Evolutionary conservation across 2,797 vertebrate species (phyloP), one percentile per base, ranked within the genome.

Genomic region (Tamandua tetradactyla): DNA sequence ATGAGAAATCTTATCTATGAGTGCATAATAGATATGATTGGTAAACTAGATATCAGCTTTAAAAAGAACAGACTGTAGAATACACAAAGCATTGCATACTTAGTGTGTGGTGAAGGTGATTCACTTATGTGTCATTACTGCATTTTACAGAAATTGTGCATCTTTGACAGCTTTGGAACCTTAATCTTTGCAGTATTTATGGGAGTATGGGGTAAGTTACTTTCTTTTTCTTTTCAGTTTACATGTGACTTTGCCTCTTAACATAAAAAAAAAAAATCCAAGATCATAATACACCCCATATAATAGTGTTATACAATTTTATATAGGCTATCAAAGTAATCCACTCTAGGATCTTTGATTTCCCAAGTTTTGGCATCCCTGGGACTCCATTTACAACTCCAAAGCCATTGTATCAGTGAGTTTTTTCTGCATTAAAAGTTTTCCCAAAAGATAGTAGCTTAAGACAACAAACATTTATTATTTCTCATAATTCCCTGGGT

Each of bases 121-220:
- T 90, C 40, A 89, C 78, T 72, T 85, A 15, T 22, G 25, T 83
- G 37, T 82, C 32, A 14, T 90, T 74, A 32, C 69, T 94, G 3
- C 97, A 62, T 98, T 95, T 98, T 98, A 59, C 97, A 99, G 99
- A 99, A 99, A 98, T 98, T 99, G 76, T 99, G 98, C 96, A 98
- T 99, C 98, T 99, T 99, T 98, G 99, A 99, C 98, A 99, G 99
- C 97, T 99, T 98, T 98, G 99, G 99, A 96, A 99, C 99, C 0
- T 97, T 99, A 95, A 98, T 99, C 82, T 99, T 99, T 98, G 99
- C 99, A 32, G 98, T 99, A 88, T 99, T 99, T 97, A 99, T 99
- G 99, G 98, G 99, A 91, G 97, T 99, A 95, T 99, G 99, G 99
- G 99, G 99, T 99, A 98, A 99, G 99, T 97, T 0, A 0, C 66